Conservation (phyloP, 2,113 vertebrate species). For the Vulpes lagopus region DNA sequence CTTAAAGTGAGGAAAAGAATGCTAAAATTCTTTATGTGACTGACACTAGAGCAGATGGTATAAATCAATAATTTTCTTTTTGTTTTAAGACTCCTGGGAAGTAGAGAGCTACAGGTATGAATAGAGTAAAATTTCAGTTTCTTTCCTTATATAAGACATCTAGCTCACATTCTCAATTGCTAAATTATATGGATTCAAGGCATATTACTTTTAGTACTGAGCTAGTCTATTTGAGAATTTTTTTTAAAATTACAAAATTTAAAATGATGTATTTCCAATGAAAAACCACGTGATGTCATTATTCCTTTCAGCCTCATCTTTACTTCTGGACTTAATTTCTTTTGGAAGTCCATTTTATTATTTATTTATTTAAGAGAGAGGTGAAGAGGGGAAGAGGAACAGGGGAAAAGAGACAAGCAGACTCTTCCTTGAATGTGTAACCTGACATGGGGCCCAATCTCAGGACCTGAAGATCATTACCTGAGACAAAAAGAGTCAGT, state of each 20-base stretch:
- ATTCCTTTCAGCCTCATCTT: neutral
- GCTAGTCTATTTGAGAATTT: neutral
- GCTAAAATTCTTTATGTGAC: constrained; percentile 74
- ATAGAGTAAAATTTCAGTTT: constrained; percentile 74
- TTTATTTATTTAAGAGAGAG: too few relatives aligned
- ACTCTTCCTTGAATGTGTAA: too few relatives aligned
- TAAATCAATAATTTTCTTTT: constrained; percentile 79
- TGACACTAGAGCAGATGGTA: constrained; percentile 71
- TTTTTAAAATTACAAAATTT: neutral
- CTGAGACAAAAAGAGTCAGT: too few relatives aligned
- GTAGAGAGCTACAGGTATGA: constrained; percentile 58
- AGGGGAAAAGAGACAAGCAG: too few relatives aligned
- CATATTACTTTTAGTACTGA: constrained; percentile 59
- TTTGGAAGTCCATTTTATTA: neutral
- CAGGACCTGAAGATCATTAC: too few relatives aligned
- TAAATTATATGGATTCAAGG: constrained; percentile 72
- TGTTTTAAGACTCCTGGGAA: constrained; percentile 69
- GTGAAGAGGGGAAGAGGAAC: too few relatives aligned
- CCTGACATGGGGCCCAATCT: too few relatives aligned
- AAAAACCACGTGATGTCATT: neutral
- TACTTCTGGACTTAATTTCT: neutral
- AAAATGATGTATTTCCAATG: neutral
- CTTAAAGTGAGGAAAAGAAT: constrained; percentile 65
- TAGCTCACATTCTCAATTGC: constrained; percentile 41
- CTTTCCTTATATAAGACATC: constrained; percentile 54